Evolutionary conservation across 2,113 vertebrate genomes (phyloP).

Genomic region (Lampris incognitus): DNA sequence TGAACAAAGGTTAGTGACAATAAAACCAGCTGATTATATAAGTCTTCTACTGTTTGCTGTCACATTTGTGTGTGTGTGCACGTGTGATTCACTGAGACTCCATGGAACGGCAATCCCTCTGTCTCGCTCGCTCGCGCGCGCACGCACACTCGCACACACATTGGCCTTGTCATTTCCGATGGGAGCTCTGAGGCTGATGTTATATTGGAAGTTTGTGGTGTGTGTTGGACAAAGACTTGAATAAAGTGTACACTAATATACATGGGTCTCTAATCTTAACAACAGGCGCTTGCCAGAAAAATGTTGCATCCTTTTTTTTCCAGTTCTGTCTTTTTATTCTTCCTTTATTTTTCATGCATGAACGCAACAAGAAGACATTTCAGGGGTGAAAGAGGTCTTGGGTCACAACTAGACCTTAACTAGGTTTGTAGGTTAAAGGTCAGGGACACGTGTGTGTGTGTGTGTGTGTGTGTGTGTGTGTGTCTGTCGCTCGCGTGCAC

Average conservation of each 20-base stretch:
- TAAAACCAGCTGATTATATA: conserved; percentile 11
- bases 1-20: conserved; percentile 37
- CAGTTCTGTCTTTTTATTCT: background rate
- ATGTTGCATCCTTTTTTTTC: too few species aligned
- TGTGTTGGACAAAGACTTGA: conserved; percentile 3
- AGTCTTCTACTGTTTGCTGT: background rate
- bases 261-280: conserved; percentile 4
- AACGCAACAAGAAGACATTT: conserved; percentile 26
- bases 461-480: background rate
- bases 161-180: too few species aligned
- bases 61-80: background rate
- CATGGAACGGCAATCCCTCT: too few species aligned
- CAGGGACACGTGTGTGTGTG: conserved; percentile 17
- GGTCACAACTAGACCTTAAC: conserved; percentile 36
- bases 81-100: too few species aligned
- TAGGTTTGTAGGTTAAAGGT: conserved; percentile 66
- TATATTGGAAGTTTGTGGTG: background rate
- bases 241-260: background rate
- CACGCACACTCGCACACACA: too few species aligned
- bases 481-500: background rate
- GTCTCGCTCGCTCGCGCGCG: too few species aligned
- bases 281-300: too few species aligned
- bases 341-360: background rate
- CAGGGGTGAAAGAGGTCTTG: conserved; percentile 23
- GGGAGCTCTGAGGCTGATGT: background rate